Evolutionary conservation across 2,888 invertebrate species (phyloP), one percentile per base, ranked within the genome.

Genomic region (Synanthedon tipuliformis): DNA sequence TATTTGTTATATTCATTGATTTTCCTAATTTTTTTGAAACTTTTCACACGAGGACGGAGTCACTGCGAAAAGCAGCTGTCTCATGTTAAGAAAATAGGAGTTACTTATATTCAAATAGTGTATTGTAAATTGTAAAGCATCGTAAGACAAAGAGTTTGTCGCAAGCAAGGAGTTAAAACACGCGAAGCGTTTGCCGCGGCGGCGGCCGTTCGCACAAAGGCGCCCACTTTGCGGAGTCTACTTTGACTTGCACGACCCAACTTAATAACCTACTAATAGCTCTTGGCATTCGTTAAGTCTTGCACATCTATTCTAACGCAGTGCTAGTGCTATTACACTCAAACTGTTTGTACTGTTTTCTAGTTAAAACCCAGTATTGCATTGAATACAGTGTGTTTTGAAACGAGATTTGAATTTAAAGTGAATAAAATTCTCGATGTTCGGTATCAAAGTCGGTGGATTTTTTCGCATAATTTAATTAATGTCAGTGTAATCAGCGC

Each of bases 401-500:
- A n/a, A 13, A 41, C 13, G 15, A 45, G 15, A 45, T 12, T n/a
- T 41, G 4, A n/a, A 45, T n/a, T 45, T 45, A 45, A 45, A 45
- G 3, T 15, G 15, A 13, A 1, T 13, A 45, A 45, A 45, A 45
- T n/a, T 7, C 15, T 15, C 45, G 15, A 45, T 45, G 13, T 15
- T 45, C 45, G 45, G 15, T 45, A 13, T 12, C 5, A 13, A n/a
- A 15, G 7, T 45, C 45, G 15, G 13, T 7, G 15, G 13, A 45
- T 45, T 45, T 45, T 85, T 85, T 65, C 79, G 65, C 74, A 81
- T 86, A 85, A 86, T 84, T 82, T 82, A 83, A 86, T 87, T 84
- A 86, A 81, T 78, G 81, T 78, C 82, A 84, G 83, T 86, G 86
- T 86, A 86, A 87, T 87, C 86, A 86, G 81, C 83, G 81, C 72